These are phyloP conservation scores for Chesias legatella DNA, from an alignment of 2,888 invertebrate genomes.

Conservation along the genomic window DNA sequence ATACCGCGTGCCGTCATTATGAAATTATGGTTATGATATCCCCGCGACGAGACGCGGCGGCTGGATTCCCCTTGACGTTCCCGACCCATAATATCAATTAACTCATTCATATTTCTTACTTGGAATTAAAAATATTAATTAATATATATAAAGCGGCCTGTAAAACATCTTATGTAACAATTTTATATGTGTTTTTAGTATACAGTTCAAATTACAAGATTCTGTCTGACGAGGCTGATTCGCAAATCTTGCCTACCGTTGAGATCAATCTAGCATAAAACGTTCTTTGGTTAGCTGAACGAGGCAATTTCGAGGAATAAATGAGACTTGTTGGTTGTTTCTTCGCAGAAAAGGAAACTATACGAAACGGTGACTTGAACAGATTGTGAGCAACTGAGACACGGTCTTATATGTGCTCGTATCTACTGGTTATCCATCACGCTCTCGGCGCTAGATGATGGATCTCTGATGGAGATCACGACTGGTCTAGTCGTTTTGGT, in stretches of 20 bases:
- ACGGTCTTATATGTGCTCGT: slow-evolving; percentile 57
- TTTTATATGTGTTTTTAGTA: slow-evolving; percentile 8
- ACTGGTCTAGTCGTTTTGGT: slow-evolving; percentile 68
- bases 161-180: slow-evolving; percentile 4
- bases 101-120: slow-evolving; percentile 61
- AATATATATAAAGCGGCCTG: slow-evolving; percentile 38
- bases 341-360: slow-evolving; percentile 52
- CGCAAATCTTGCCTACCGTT: slow-evolving; percentile 23
- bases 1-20: slow-evolving; percentile 67
- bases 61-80: slow-evolving; percentile 58
- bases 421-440: slow-evolving; percentile 74
- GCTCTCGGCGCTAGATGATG: slow-evolving; percentile 61
- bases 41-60: slow-evolving; percentile 51
- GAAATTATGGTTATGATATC: slow-evolving; percentile 58
- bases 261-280: slow-evolving; percentile 39
- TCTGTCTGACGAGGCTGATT: slow-evolving; percentile 12
- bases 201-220: too few relatives aligned
- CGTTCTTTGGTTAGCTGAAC: slow-evolving; percentile 42
- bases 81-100: slow-evolving; percentile 72
- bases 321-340: slow-evolving; percentile 47
- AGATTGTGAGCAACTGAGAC: slow-evolving; percentile 66
- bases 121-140: slow-evolving; percentile 48
- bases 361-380: slow-evolving; percentile 51
- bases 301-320: slow-evolving; percentile 42
- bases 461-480: slow-evolving; percentile 74